phyloP scores from a whole-genome alignment of 2,888 invertebrate species.

The Tryphoninae sp. region DNA sequence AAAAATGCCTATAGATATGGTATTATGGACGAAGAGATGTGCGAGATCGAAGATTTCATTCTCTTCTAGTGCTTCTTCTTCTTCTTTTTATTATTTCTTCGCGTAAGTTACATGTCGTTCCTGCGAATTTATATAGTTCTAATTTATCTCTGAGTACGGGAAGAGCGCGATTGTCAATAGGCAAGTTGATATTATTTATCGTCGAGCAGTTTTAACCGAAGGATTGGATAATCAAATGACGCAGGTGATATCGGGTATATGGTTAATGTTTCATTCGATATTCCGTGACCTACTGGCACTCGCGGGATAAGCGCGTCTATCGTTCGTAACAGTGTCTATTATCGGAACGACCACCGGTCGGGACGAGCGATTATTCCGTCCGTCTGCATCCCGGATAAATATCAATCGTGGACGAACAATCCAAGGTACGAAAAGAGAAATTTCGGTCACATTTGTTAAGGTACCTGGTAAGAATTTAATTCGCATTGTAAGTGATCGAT shows the following conservation, averaged over 20 bases:
- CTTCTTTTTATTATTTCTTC: not conserved
- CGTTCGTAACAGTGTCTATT: constrained; percentile 34
- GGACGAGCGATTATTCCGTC: constrained; percentile 1
- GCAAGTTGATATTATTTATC: no score
- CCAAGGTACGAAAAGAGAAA: not conserved
- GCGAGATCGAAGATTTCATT: not conserved
- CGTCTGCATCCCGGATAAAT: constrained; percentile 12
- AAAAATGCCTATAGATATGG: not conserved
- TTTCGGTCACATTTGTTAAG: constrained; percentile 20
- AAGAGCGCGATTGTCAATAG: no score
- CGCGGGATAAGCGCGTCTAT: not conserved
- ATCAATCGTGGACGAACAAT: not conserved
- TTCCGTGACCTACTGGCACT: constrained; percentile 43
- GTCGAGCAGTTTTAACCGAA: no score
- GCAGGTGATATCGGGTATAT: no score
- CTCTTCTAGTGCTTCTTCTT: not conserved
- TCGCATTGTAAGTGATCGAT: no score
- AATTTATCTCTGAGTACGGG: no score
- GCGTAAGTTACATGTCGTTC: no score
- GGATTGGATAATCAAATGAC: no score
- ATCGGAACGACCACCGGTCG: constrained; percentile 37
- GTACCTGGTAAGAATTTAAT: constrained; percentile 11
- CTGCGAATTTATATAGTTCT: no score
- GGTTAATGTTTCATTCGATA: no score
- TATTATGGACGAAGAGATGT: not conserved